Evolutionary conservation across 2,888 invertebrate genomes (phyloP), one percentile per base, ranked within the genome.

Genomic region (Brachyopa scutellaris): DNA sequence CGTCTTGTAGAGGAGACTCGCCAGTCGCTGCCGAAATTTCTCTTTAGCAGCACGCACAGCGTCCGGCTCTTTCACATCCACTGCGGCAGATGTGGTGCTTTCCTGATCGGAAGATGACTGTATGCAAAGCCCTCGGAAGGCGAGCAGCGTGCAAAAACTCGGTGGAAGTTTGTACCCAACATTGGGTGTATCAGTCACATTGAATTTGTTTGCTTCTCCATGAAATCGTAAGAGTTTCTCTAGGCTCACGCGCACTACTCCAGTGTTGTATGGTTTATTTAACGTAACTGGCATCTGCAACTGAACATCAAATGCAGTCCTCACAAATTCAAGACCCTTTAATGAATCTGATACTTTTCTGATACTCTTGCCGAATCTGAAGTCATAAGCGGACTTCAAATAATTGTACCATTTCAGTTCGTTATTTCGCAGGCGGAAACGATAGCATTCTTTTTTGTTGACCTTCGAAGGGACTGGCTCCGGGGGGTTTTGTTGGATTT

Each of bases 361-460:
- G 5, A 19, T 57, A 5, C 64, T 66, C 5, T 59, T 47, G n/a
- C 77, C 84, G 11, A 89, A 61, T 2, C 73, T 45, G 2, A 86
- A 87, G 67, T 89, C 87, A 59, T 88, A 90, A 0, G 88, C 84
- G 57, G 86, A 90, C 70, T 89, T 90, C 1, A 90, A 86, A 29
- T 85, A 87, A 33, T 90, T 84, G 61, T 88, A 88, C 19, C 86
- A 78, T 0, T 79, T 47, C 2, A 78, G 2, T 21, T 86, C 87
- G 2, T 85, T 59, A 6, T 79, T 47, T 2, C 86, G 85, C 26
- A 86, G 59, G 11, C 42, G 47, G 0, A 40, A 8, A 9, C 85
- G 64, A 33, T 85, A 85, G 8, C n/a, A 21, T 13, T 9, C 55
- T 31, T 53, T 84, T 29, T 26, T 59, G 19, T 8, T 19, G 7